Conservation (phyloP, 2,113 vertebrate species). For the Megaleporinus macrocephalus region DNA sequence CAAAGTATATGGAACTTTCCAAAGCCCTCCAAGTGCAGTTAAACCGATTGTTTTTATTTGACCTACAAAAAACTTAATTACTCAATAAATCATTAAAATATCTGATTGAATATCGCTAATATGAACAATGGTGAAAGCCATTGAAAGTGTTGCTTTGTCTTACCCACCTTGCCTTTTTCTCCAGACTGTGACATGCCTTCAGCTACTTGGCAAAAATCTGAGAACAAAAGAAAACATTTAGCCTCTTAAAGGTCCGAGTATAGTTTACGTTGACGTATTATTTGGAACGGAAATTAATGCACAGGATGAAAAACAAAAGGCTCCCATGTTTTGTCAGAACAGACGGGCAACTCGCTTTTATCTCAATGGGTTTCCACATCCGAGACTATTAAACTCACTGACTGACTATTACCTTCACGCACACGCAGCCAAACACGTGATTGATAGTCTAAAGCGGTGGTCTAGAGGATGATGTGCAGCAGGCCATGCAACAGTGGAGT, state of each 20-base stretch:
- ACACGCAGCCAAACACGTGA: neutral
- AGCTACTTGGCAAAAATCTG: slow-evolving; percentile 55
- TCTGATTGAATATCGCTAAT: neutral
- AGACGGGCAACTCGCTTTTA: neutral
- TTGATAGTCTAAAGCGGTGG: neutral
- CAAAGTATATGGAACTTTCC: no score
- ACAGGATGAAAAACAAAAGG: slow-evolving; percentile 12
- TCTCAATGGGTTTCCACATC: neutral
- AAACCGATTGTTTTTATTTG: no score
- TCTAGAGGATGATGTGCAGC: neutral
- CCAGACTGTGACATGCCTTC: slow-evolving; percentile 82
- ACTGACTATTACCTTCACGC: neutral
- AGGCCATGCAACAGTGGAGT: neutral
- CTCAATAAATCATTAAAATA: neutral
- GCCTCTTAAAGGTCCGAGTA: neutral
- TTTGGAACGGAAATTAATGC: neutral
- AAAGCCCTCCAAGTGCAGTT: no score
- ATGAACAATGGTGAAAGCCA: neutral
- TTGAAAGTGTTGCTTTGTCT: neutral
- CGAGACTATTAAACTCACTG: neutral
- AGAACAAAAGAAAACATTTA: slow-evolving; percentile 26
- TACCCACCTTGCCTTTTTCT: slow-evolving; percentile 87
- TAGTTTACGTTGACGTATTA: neutral
- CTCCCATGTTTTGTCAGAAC: slow-evolving; percentile 8
- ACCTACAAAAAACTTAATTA: no score